These are phyloP conservation scores for Lottia gigantea DNA, from an alignment of 2,888 invertebrate genomes.

Conservation along the genomic window DNA sequence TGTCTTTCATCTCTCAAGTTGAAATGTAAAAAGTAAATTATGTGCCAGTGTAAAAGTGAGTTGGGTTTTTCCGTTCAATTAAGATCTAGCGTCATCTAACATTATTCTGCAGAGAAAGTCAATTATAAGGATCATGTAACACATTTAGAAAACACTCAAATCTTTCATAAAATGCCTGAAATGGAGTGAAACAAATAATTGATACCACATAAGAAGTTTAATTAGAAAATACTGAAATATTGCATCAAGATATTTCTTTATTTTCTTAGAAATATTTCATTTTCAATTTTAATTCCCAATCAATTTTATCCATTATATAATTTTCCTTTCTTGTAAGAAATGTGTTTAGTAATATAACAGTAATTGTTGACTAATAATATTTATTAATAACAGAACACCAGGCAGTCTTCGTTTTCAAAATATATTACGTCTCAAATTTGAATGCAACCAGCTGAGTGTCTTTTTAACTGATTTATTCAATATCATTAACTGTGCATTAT, in stretches of 20 bases:
- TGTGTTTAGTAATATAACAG: too few species aligned
- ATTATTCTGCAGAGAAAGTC: constrained; percentile 8
- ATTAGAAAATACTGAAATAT: too few species aligned
- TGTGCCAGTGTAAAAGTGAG: constrained; percentile 7
- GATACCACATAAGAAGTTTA: too few species aligned
- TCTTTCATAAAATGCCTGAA: neutral
- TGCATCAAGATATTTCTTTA: too few species aligned
- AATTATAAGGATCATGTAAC: neutral
- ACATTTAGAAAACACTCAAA: neutral
- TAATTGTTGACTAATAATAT: neutral
- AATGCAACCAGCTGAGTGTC: neutral
- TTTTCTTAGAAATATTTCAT: too few species aligned
- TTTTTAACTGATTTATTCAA: constrained; percentile 5
- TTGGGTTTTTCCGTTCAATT: constrained; percentile 2
- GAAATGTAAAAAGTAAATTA: neutral
- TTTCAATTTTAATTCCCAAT: too few species aligned
- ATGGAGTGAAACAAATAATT: too few species aligned
- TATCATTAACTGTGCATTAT: constrained; percentile 3
- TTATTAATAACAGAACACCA: neutral
- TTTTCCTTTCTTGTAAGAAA: too few species aligned
- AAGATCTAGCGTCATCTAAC: neutral
- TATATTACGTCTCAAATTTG: neutral
- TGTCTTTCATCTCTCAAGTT: neutral
- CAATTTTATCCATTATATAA: too few species aligned
- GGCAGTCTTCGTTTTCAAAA: neutral